phyloP scores from a whole-genome alignment of 2,888 invertebrate genomes.

The Branchellion lobata region DNA sequence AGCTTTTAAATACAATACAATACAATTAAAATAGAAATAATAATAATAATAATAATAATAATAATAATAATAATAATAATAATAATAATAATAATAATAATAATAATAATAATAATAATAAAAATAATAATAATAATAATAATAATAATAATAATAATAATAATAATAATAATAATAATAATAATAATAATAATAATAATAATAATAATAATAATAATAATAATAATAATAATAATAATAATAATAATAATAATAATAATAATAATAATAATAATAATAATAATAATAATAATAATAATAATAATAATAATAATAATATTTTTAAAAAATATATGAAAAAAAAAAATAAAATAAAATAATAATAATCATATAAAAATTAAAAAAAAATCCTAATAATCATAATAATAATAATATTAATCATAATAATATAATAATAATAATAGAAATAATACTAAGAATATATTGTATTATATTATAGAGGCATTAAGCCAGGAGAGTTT shows the following conservation, averaged over 20 bases:
- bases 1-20: too few relatives aligned
- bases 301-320: not conserved
- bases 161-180: not conserved
- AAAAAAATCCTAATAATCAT: too few relatives aligned
- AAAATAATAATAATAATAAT: constrained; percentile 11
- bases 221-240: constrained; percentile 16
- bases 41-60: too few relatives aligned
- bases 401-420: too few relatives aligned
- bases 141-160: not conserved
- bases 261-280: not conserved
- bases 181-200: not conserved
- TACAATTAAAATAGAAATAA: too few relatives aligned
- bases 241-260: constrained; percentile 20
- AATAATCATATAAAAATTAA: too few relatives aligned
- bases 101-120: not conserved
- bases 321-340: too few relatives aligned
- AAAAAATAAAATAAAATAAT: too few relatives aligned
- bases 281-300: not conserved
- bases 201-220: not conserved
- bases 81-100: constrained; percentile 2
- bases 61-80: constrained; percentile 16
- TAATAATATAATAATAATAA: too few relatives aligned
- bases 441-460: too few relatives aligned
- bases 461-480: too few relatives aligned
- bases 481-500: too few relatives aligned